Evolutionary conservation across 2,797 vertebrate genomes (phyloP), one percentile per base, ranked within the genome.

Genomic region (Tinamus major): DNA sequence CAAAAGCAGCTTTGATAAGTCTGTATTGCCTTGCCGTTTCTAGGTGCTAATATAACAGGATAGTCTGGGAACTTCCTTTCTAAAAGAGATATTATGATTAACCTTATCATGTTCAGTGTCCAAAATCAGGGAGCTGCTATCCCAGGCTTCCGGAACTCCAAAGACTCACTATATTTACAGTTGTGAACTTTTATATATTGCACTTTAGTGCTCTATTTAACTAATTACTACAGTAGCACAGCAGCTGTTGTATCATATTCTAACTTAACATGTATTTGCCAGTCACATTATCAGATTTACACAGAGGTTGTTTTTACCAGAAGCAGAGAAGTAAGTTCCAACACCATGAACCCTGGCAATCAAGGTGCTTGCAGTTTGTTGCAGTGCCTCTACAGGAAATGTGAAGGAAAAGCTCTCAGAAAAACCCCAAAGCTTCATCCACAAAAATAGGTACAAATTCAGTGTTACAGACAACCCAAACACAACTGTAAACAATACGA

Each of bases 301-400:
- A 94, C 92, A 90, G 96, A 68, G 56, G 67, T 68, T 79, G 92
- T 87, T 96, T 84, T 95, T 87, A 65, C 83, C 62, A 90, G 88
- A 94, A 91, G 67, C 86, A 92, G 64, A 63, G 76, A 93, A 85
- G 92, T 94, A 96, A 94, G 95, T 95, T 96, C 91, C 92, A 95
- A 79, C 91, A 88, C 83, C 86, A 80, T 90, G 85, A 88, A 75
- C 44, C 64, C 85, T 82, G 71, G 62, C 78, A 89, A 33, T 72
- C 71, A 75, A 71, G 91, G 85, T 92, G 69, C 31, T 6, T 69
- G 65, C 21, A 18, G 77, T 90, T 88, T 91, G 64, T 92, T 71
- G 70, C 61, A 63, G 27, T 82, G 59, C 19, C 12, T 76, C 39
- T 86, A 39, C 17, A 63, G 19, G 48, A 33, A 93, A 72, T 12